These are phyloP conservation scores for Ptilodon capucinus DNA, from an alignment of 2,888 invertebrate species.

Conservation along the genomic window DNA sequence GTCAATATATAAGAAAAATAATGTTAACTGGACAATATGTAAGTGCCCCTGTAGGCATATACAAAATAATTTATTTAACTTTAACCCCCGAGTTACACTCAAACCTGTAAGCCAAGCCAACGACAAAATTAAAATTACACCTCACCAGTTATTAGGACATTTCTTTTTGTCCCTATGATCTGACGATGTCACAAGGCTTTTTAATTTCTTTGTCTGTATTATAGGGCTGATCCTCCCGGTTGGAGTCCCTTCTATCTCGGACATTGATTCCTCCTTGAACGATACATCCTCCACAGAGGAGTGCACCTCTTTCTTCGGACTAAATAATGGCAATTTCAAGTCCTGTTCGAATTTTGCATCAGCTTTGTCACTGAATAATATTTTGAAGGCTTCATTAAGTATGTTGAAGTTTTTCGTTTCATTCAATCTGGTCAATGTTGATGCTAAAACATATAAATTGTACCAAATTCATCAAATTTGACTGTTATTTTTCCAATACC, in stretches of 20 bases:
- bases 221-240: conserved; percentile 67
- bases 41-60: too few relatives aligned
- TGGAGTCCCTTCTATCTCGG: conserved; percentile 67
- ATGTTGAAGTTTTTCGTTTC: conserved; percentile 61
- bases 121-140: not conserved
- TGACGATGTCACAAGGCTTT: conserved; percentile 24
- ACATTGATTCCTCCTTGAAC: conserved; percentile 51
- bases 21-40: too few relatives aligned
- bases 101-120: not conserved
- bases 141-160: conserved; percentile 62
- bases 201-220: conserved; percentile 53
- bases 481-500: too few relatives aligned
- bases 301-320: conserved; percentile 17
- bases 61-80: too few relatives aligned
- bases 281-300: conserved; percentile 35
- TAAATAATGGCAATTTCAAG: conserved; percentile 1
- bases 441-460: conserved; percentile 37
- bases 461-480: not conserved
- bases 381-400: conserved; percentile 54
- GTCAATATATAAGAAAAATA: not conserved
- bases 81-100: not conserved
- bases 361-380: conserved; percentile 48
- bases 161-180: conserved; percentile 65
- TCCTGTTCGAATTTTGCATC: conserved; percentile 15
- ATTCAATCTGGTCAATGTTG: conserved; percentile 51